These are phyloP conservation scores for Cossypha polioptera DNA, from an alignment of 2,797 vertebrate species.

Conservation along the genomic window DNA sequence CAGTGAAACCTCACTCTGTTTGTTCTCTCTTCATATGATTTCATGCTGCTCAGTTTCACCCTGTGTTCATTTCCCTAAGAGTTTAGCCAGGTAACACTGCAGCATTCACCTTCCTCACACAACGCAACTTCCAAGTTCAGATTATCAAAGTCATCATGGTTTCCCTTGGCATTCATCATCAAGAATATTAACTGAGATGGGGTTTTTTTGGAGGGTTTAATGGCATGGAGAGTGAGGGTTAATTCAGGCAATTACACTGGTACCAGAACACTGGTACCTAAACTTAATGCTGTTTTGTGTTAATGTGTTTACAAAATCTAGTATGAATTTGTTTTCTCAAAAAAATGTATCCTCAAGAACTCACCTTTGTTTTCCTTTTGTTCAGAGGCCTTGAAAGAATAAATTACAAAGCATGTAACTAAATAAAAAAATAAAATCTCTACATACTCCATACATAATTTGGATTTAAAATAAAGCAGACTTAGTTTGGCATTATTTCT, in stretches of 20 bases:
- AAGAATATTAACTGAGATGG: constrained; percentile 19
- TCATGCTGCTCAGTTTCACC: not conserved
- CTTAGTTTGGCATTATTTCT: not conserved
- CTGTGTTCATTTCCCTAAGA: not conserved
- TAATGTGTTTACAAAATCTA: not conserved
- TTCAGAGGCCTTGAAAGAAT: not conserved
- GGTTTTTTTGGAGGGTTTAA: not conserved
- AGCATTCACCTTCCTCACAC: not conserved
- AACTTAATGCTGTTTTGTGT: not conserved
- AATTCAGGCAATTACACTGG: not conserved
- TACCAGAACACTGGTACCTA: not conserved
- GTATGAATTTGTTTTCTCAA: constrained; percentile 29
- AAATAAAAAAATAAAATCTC: not conserved
- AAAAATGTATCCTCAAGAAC: not conserved
- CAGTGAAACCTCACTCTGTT: not conserved
- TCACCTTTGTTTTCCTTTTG: not conserved
- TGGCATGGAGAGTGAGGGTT: accelerated
- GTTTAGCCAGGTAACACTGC: not conserved
- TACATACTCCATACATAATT: not conserved
- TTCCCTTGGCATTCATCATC: not conserved
- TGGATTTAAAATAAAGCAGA: not conserved
- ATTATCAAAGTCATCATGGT: not conserved
- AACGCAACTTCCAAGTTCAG: not conserved
- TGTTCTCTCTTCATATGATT: not conserved
- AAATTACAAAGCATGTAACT: not conserved